Evolutionary conservation across 2,888 invertebrate genomes (phyloP).

Genomic region (Aphodius sticticus): DNA sequence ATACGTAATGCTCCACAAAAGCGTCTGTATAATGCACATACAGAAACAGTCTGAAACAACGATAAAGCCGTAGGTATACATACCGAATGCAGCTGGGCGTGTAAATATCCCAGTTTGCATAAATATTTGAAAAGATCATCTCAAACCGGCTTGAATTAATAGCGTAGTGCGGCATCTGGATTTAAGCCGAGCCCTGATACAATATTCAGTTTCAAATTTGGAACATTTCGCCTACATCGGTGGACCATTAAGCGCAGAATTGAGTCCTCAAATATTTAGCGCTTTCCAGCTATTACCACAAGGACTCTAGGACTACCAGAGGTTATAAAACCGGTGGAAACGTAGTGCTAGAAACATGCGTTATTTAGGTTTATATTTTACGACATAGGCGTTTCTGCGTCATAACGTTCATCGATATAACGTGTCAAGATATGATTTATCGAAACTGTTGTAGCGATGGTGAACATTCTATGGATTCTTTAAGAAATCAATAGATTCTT

Average conservation of each 20-base stretch:
- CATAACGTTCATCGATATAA: not conserved
- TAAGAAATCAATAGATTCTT: no score
- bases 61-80: not conserved
- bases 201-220: not conserved
- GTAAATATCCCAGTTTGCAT: not conserved
- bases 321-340: not conserved
- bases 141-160: not conserved
- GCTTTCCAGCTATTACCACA: not conserved
- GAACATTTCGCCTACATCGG: not conserved
- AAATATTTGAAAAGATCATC: not conserved
- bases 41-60: no score
- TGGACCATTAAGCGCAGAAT: not conserved
- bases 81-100: not conserved
- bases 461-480: no score
- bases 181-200: not conserved
- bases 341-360: not conserved
- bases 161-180: not conserved
- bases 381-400: not conserved
- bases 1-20: no score
- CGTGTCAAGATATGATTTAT: not conserved
- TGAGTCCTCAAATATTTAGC: not conserved
- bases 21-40: no score
- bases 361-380: not conserved
- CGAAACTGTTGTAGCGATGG: not conserved
- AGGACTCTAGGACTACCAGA: not conserved